Evolutionary conservation across 2,113 vertebrate species (phyloP).

Genomic region (Hippoglossus stenolepis): DNA sequence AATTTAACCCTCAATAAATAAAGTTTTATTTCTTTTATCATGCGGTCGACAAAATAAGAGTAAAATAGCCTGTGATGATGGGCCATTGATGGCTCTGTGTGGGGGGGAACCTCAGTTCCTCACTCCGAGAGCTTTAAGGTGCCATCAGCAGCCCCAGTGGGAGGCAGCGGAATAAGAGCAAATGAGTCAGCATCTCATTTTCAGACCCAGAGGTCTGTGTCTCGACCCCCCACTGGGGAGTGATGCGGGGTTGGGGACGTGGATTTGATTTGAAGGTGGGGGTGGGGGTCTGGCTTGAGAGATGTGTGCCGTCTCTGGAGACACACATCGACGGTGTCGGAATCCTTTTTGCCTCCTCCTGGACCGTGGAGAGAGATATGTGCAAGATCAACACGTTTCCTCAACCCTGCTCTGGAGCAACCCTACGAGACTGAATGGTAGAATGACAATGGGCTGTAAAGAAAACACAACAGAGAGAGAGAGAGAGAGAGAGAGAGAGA

Average conservation of each 20-base stretch:
- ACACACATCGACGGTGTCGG: slow-evolving; percentile 14
- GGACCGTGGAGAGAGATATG: slow-evolving; percentile 21
- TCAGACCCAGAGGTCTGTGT: slow-evolving; percentile 26
- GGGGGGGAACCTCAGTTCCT: no score
- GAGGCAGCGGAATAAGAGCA: slow-evolving; percentile 18
- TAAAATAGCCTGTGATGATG: background rate
- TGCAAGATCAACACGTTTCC: slow-evolving; percentile 59
- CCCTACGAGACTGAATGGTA: slow-evolving; percentile 24
- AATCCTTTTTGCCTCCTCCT: slow-evolving; percentile 5
- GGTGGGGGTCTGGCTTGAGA: slow-evolving; percentile 30
- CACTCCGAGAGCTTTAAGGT: slow-evolving; percentile 7
- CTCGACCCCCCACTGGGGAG: slow-evolving; percentile 31
- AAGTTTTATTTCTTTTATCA: background rate
- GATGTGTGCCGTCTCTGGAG: slow-evolving; percentile 39
- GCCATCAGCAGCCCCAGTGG: slow-evolving; percentile 19
- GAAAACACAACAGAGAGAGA: background rate
- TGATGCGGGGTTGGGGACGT: slow-evolving; percentile 5
- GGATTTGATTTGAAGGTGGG: slow-evolving; percentile 10
- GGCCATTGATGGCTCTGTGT: background rate
- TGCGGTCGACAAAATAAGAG: background rate
- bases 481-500: background rate
- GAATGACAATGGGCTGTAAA: slow-evolving; percentile 8
- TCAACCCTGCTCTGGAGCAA: slow-evolving; percentile 22
- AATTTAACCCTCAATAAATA: no score
- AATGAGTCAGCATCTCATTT: slow-evolving; percentile 47